Base-by-base conservation (phyloP, 2,888 invertebrate genomes). In the Nowickia ferox region DNA sequence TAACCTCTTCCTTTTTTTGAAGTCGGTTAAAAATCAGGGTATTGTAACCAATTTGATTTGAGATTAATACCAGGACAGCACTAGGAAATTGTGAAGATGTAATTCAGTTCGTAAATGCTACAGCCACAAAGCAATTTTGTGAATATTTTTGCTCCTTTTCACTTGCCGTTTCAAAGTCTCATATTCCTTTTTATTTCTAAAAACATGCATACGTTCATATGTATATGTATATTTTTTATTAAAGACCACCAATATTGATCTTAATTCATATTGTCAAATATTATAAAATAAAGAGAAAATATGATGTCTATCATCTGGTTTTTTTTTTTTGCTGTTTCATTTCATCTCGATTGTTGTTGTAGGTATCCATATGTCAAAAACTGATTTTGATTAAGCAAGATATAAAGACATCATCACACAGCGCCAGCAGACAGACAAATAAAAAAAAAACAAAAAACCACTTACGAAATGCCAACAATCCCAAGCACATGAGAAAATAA, bases 351-450 rank as follows among this genome's bases (percentile, higher is more conserved):
- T 57, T 69, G 38, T 53, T 48, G 17, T 57, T 79, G 30, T 30
- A 6, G 30, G 57, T 48, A 55, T 53, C 71, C 69, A 71, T 75
- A 75, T 86, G 66, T 83, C 78, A 76, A 79, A 83, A 69, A 30
- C 19, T 22, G 11, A 59, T 59, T 65, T 71, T 42, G 65, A 65
- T 75, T 75, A 65, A 79, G 75, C 48, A n/a, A 71, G 53, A 48
- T 76, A 86, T 84, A 72, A 83, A 86, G 85, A 83, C 83, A 86
- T 86, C 85, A 83, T 38, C 69, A 59, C 69, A 59, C 6, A 66
- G 74, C 44, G 44, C 53, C 69, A 71, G 46, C 6, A 30, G 6
- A 30, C 30, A 30, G 30, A 30, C 30, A 30, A 6, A 6, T 6
- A 30, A 30, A 30, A 30, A 30, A 5, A 30, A 30, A 30, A 5